These are phyloP conservation scores for Pediacus dermestoides DNA, from an alignment of 2,888 invertebrate species.

Conservation along the genomic window DNA sequence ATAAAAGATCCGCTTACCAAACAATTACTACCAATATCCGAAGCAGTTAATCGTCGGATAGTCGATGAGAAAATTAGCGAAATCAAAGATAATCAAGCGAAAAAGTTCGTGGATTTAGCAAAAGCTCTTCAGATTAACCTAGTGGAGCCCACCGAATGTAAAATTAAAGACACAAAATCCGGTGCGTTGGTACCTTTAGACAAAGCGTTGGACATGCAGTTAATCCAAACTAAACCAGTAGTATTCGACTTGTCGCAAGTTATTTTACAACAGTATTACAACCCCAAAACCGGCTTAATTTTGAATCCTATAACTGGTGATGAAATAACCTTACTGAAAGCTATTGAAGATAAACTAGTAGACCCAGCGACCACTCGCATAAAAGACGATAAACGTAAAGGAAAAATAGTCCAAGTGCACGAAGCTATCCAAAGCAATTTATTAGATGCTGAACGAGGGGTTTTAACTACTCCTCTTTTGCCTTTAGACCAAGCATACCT, in stretches of 20 bases:
- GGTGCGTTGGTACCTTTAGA: constrained; percentile 67
- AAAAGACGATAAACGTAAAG: constrained; percentile 68
- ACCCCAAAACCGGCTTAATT: constrained; percentile 68
- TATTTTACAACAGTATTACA: constrained; percentile 74
- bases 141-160: constrained; percentile 66
- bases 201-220: constrained; percentile 64
- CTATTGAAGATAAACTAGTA: constrained; percentile 67
- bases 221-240: constrained; percentile 67
- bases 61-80: constrained; percentile 78
- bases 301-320: constrained; percentile 74
- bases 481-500: constrained; percentile 75
- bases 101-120: constrained; percentile 67
- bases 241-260: constrained; percentile 71
- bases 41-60: constrained; percentile 74
- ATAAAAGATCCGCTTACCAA: constrained; percentile 70
- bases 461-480: constrained; percentile 65
- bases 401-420: constrained; percentile 62
- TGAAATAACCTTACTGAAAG: constrained; percentile 70
- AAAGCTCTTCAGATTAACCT: constrained; percentile 70
- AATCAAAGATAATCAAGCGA: constrained; percentile 72
- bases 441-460: constrained; percentile 67
- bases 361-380: constrained; percentile 70
- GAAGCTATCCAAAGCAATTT: constrained; percentile 69
- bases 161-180: constrained; percentile 68
- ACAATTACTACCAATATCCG: constrained; percentile 67